Evolutionary conservation across 2,113 vertebrate species (phyloP).

Genomic region (Rhipidura dahli): DNA sequence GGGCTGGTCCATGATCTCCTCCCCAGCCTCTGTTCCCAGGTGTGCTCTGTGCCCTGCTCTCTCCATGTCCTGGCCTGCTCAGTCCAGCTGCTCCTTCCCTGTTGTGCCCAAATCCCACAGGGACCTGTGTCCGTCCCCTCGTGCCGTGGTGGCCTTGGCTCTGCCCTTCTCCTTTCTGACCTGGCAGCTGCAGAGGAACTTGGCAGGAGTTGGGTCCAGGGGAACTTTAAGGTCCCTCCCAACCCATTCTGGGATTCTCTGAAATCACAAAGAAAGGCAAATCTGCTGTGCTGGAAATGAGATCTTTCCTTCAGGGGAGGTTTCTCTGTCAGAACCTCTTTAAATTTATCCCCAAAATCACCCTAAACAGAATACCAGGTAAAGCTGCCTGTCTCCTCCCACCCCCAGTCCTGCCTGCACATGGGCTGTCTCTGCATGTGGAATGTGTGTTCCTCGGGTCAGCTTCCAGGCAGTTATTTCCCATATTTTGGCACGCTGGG

Average conservation of each 20-base stretch:
- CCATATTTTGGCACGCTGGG: accelerated
- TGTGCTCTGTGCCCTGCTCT: not conserved
- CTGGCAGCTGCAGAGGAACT: not conserved
- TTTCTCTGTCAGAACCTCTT: not conserved
- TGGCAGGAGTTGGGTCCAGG: not conserved
- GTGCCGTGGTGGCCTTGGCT: not conserved
- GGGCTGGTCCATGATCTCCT: accelerated
- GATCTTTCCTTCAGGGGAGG: not conserved
- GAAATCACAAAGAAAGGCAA: not conserved
- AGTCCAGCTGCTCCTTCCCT: not conserved
- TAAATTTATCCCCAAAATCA: not conserved
- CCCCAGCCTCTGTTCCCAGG: not conserved
- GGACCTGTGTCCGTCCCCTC: accelerated
- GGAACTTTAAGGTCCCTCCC: not conserved
- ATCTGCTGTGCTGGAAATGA: not conserved
- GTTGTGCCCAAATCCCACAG: not conserved
- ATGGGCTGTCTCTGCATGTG: accelerated
- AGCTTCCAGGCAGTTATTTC: not conserved
- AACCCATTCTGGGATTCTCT: not conserved
- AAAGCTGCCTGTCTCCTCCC: not conserved
- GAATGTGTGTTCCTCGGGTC: not conserved
- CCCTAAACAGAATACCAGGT: accelerated
- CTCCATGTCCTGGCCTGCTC: not conserved
- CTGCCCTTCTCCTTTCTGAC: not conserved
- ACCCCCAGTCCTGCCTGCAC: not conserved